phyloP scores from a whole-genome alignment of 2,888 invertebrate genomes.

The Seira ritae region DNA sequence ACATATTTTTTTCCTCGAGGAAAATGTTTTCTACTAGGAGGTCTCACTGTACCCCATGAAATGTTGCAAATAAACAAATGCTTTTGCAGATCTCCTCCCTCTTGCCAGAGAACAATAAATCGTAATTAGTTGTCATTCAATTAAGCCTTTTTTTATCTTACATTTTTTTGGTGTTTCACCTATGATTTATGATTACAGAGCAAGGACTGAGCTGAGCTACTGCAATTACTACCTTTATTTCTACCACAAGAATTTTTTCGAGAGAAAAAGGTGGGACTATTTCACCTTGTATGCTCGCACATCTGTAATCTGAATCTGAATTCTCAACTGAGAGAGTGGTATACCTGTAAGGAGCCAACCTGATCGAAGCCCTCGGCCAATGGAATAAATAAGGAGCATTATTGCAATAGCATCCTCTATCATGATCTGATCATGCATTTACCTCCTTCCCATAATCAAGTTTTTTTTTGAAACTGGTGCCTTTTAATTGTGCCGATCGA shows the following conservation, averaged over 20 bases:
- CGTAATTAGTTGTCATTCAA: slow-evolving; percentile 67
- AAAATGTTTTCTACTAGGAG: too few relatives aligned
- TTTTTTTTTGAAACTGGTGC: slow-evolving; percentile 9
- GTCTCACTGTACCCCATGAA: too few relatives aligned
- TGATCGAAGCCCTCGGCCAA: not conserved
- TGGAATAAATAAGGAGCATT: not conserved
- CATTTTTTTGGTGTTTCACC: slow-evolving; percentile 57
- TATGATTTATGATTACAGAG: slow-evolving; percentile 60
- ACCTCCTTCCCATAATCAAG: not conserved
- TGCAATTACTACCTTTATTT: slow-evolving; percentile 1
- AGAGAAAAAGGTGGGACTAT: not conserved
- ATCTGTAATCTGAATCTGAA: not conserved
- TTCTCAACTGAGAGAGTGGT: not conserved
- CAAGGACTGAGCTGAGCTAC: slow-evolving; percentile 9
- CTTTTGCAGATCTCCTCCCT: slow-evolving; percentile 45
- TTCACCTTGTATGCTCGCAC: slow-evolving; percentile 2
- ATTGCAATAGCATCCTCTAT: not conserved
- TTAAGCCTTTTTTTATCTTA: slow-evolving; percentile 59
- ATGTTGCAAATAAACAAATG: slow-evolving; percentile 44
- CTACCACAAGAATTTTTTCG: slow-evolving; percentile 3
- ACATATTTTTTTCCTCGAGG: too few relatives aligned
- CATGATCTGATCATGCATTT: too few relatives aligned
- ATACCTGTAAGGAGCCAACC: not conserved
- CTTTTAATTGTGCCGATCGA: too few relatives aligned
- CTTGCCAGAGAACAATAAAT: slow-evolving; percentile 57